Percentiles rank a stretch among this genome's conserved stretches.
phyloP scores from a whole-genome alignment of 2,888 invertebrate species.

The Parnassius glacialis region DNA sequence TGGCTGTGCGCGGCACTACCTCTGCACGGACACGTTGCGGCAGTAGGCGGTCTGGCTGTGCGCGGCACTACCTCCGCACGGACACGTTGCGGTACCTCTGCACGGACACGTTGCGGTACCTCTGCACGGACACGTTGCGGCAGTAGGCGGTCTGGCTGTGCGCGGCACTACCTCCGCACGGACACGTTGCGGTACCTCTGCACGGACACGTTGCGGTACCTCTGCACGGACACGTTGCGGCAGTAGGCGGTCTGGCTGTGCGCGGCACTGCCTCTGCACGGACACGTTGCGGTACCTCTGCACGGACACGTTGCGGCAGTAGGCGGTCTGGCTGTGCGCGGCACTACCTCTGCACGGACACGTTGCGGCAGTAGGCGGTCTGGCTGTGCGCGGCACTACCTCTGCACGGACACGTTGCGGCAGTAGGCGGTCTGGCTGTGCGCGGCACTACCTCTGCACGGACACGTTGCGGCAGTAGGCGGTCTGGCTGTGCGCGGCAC shows the following conservation, averaged over 20 bases:
- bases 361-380: not conserved
- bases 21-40: slow-evolving; percentile 1
- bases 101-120: not conserved
- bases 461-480: not conserved
- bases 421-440: not conserved
- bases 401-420: not conserved
- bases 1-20: not conserved
- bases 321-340: not conserved
- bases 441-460: not conserved
- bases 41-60: not conserved
- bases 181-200: slow-evolving; percentile 1
- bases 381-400: not conserved
- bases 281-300: not conserved
- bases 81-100: not conserved
- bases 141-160: too few species aligned
- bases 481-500: not conserved
- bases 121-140: not conserved
- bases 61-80: not conserved
- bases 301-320: not conserved
- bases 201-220: not conserved
- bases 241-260: too few species aligned
- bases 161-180: slow-evolving; percentile 1
- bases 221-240: not conserved
- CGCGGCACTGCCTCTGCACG: too few species aligned
- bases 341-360: not conserved